These are phyloP conservation scores for Cyrtodaria siliqua DNA, from an alignment of 2,888 invertebrate species.

Conservation along the genomic window DNA sequence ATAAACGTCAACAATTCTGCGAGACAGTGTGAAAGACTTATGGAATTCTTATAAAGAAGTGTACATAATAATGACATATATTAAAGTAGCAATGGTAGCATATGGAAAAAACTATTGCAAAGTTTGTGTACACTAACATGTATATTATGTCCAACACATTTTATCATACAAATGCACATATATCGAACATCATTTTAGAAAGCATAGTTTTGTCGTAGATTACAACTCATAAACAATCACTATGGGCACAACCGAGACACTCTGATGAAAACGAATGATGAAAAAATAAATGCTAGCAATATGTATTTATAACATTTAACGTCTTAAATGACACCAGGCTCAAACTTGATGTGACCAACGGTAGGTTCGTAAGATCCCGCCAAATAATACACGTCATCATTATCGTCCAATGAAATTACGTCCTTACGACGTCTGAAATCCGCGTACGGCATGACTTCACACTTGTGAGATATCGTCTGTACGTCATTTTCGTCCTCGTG, in stretches of 20 bases:
- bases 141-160: too few relatives aligned
- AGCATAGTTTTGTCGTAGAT: background rate
- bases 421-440: slow-evolving; percentile 87
- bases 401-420: slow-evolving; percentile 90
- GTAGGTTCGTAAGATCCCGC: slow-evolving; percentile 98
- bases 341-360: slow-evolving; percentile 90
- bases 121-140: too few relatives aligned
- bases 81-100: background rate
- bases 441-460: slow-evolving; percentile 93
- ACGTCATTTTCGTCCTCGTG: slow-evolving; percentile 98
- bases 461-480: slow-evolving; percentile 98
- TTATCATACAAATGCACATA: background rate
- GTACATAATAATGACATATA: background rate
- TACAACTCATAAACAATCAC: background rate
- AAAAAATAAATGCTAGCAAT: too few relatives aligned
- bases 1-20: background rate
- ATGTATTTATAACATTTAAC: background rate
- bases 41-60: slow-evolving; percentile 1
- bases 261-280: too few relatives aligned
- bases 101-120: too few relatives aligned
- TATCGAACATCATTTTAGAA: background rate
- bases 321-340: slow-evolving; percentile 87
- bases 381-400: slow-evolving; percentile 96
- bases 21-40: slow-evolving; percentile 4
- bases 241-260: too few relatives aligned